phyloP scores from a whole-genome alignment of 2,888 invertebrate genomes.

The Agrochola macilenta region DNA sequence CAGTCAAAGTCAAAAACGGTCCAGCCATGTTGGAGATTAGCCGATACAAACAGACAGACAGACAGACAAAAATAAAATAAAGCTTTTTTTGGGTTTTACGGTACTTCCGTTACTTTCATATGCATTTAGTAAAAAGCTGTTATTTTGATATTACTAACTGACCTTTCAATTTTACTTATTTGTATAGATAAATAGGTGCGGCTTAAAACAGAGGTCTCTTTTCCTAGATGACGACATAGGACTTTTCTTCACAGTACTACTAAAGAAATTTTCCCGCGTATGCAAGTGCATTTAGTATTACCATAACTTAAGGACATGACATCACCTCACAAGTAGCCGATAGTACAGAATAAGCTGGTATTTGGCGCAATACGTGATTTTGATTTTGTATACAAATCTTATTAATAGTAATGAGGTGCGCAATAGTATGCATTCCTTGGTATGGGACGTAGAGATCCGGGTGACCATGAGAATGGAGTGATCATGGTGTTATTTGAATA shows the following conservation, averaged over 20 bases:
- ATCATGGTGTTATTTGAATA: conserved; percentile 46
- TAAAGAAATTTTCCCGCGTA: conserved; percentile 12
- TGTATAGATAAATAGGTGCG: not conserved
- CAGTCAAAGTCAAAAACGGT: too few relatives aligned
- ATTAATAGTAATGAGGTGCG: conserved; percentile 55
- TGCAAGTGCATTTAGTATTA: conserved; percentile 30
- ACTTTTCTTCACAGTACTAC: conserved; percentile 2
- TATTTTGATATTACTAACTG: too few relatives aligned
- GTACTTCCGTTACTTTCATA: too few relatives aligned
- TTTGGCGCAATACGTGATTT: conserved; percentile 62
- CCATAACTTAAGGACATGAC: conserved; percentile 49
- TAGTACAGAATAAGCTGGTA: conserved; percentile 48
- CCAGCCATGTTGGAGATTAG: too few relatives aligned
- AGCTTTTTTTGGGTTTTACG: too few relatives aligned
- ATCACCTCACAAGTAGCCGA: conserved; percentile 42
- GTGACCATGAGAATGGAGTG: conserved; percentile 28
- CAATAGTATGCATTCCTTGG: conserved; percentile 36
- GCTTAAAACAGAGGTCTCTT: not conserved
- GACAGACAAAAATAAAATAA: too few relatives aligned
- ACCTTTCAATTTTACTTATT: too few relatives aligned
- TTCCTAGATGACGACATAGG: not conserved
- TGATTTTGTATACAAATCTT: conserved; percentile 52
- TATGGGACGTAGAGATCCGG: conserved; percentile 44
- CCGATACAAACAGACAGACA: too few relatives aligned
- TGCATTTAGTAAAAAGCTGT: too few relatives aligned